phyloP scores from a whole-genome alignment of 2,113 vertebrate species.

The Salvelinus alpinus region DNA sequence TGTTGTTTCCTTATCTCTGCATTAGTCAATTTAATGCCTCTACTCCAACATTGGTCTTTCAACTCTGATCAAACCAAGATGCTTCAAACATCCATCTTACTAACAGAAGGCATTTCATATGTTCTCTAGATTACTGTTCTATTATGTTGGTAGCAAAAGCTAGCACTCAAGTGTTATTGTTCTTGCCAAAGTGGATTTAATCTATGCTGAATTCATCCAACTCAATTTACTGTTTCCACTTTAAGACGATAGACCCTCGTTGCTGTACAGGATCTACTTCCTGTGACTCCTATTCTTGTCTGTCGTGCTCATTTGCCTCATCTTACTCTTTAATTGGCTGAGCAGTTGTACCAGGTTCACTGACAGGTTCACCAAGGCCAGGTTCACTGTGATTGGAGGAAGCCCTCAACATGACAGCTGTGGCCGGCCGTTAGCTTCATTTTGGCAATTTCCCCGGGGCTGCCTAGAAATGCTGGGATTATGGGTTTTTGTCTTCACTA shows the following conservation, averaged over 20 bases:
- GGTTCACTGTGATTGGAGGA: constrained; percentile 4
- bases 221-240: too few relatives aligned
- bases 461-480: constrained; percentile 27
- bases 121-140: too few relatives aligned
- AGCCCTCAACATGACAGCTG: background rate
- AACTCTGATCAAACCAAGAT: background rate
- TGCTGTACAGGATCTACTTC: background rate
- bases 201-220: background rate
- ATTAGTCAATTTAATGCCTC: background rate
- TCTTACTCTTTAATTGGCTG: background rate
- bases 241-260: too few relatives aligned
- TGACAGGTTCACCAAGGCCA: background rate
- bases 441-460: background rate
- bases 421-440: constrained; percentile 12
- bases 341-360: background rate
- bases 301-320: background rate
- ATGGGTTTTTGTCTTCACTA: constrained; percentile 9
- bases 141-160: too few relatives aligned
- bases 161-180: background rate
- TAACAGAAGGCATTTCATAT: too few relatives aligned
- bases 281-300: background rate
- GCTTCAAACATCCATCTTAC: too few relatives aligned
- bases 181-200: background rate
- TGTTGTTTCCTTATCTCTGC: constrained; percentile 9
- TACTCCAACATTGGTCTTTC: constrained; percentile 17